Percentiles rank a stretch among this genome's conserved stretches.
Evolutionary conservation across 2,888 invertebrate species (phyloP).

Genomic region (Parnassius smintheus): DNA sequence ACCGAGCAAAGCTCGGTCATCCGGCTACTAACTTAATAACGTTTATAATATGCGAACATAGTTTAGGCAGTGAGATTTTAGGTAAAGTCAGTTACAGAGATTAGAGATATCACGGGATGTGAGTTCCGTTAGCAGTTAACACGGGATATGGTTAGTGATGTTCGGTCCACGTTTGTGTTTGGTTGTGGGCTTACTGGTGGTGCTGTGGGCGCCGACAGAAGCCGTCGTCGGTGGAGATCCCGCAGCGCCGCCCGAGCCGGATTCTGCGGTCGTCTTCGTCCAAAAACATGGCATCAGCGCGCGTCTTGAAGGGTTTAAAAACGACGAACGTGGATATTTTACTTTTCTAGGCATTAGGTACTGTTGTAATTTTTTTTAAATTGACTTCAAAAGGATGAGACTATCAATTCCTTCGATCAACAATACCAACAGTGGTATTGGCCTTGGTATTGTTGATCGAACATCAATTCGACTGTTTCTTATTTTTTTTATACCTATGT

Average conservation of each 20-base stretch:
- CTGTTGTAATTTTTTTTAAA: neutral
- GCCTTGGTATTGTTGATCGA: too few relatives aligned
- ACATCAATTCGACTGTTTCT: too few relatives aligned
- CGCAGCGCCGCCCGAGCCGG: slow-evolving; percentile 84
- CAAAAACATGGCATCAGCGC: slow-evolving; percentile 83
- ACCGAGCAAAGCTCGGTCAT: too few relatives aligned
- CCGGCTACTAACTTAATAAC: too few relatives aligned
- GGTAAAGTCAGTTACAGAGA: slow-evolving; percentile 18
- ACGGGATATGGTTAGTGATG: slow-evolving; percentile 45
- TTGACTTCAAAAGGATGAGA: too few relatives aligned
- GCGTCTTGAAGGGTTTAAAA: slow-evolving; percentile 83
- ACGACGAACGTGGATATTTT: slow-evolving; percentile 82
- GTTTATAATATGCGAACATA: slow-evolving; percentile 23
- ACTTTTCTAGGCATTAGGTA: slow-evolving; percentile 87
- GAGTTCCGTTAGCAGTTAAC: slow-evolving; percentile 26
- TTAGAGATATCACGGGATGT: slow-evolving; percentile 30
- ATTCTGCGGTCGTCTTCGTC: slow-evolving; percentile 86
- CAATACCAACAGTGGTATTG: too few relatives aligned
- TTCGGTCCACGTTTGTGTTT: slow-evolving; percentile 42
- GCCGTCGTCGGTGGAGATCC: slow-evolving; percentile 85
- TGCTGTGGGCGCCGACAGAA: slow-evolving; percentile 39
- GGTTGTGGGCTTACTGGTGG: slow-evolving; percentile 30
- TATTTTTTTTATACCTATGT: too few relatives aligned
- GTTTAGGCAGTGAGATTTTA: slow-evolving; percentile 17
- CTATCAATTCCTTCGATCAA: too few relatives aligned